Conservation (phyloP, 2,888 invertebrate genomes). For the Tubulanus polymorphus region DNA sequence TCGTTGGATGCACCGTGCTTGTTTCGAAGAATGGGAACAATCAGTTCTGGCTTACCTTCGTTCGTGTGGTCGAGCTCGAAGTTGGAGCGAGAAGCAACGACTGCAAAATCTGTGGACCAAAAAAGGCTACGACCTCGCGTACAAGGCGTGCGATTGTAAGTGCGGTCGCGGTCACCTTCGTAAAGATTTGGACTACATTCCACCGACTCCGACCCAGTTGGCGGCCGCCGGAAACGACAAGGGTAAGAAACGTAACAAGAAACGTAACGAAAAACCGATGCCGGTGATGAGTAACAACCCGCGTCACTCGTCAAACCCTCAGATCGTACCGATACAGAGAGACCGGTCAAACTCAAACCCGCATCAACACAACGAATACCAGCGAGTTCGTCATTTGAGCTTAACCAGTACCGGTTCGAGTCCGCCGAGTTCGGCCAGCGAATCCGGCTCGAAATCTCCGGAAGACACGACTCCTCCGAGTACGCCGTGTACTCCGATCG, state of each 20-base stretch:
- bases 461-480: slow-evolving; percentile 6
- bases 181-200: slow-evolving; percentile 90
- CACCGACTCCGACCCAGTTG: slow-evolving; percentile 57
- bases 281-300: slow-evolving; percentile 63
- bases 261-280: slow-evolving; percentile 61
- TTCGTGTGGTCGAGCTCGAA: slow-evolving; percentile 83
- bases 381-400: slow-evolving; percentile 46
- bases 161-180: slow-evolving; percentile 89
- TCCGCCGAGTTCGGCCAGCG: slow-evolving; percentile 38
- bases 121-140: slow-evolving; percentile 93
- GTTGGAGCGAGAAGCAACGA: slow-evolving; percentile 92
- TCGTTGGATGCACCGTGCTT: slow-evolving; percentile 92
- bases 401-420: slow-evolving; percentile 52
- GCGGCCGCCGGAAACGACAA: slow-evolving; percentile 53
- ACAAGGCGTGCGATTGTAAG: slow-evolving; percentile 89
- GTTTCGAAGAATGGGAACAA: slow-evolving; percentile 92
- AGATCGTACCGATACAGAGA: background rate
- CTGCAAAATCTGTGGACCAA: slow-evolving; percentile 96
- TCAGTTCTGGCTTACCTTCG: slow-evolving; percentile 82
- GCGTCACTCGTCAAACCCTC: background rate
- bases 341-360: no score
- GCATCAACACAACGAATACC: slow-evolving; percentile 49
- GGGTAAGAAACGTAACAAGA: slow-evolving; percentile 65
- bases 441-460: slow-evolving; percentile 12
- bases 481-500: slow-evolving; percentile 17